Evolutionary conservation across 2,888 invertebrate species (phyloP).

Genomic region (Eupithecia insigniata): DNA sequence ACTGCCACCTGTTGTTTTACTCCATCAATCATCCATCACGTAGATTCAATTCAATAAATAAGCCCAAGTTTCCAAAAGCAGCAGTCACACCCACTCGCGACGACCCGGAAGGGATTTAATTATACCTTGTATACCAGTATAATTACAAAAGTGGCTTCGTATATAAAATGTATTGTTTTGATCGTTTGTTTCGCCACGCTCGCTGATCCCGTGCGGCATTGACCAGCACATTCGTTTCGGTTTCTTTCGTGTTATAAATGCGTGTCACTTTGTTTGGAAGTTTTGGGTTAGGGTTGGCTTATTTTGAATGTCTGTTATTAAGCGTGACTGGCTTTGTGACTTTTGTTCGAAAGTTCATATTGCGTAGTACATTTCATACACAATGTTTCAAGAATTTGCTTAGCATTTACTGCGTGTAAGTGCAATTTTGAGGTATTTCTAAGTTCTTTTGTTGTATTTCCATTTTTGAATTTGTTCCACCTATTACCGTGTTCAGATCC

Average conservation of each 20-base stretch:
- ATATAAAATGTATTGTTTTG: conserved; percentile 46
- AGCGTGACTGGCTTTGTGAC: conserved; percentile 11
- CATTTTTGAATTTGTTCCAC: background rate
- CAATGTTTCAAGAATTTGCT: background rate
- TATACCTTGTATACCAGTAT: conserved; percentile 45
- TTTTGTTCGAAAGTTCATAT: conserved; percentile 15
- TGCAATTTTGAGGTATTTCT: background rate
- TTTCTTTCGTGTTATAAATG: conserved; percentile 47
- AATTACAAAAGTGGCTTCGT: conserved; percentile 44
- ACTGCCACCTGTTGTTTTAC: conserved; percentile 7
- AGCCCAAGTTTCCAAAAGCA: conserved; percentile 70
- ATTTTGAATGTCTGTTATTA: conserved; percentile 23
- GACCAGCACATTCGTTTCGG: conserved; percentile 56
- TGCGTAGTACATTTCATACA: background rate
- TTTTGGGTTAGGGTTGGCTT: conserved; percentile 49
- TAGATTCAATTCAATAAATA: conserved; percentile 24
- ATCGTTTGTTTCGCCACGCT: conserved; percentile 48
- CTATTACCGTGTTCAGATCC: background rate
- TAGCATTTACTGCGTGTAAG: background rate
- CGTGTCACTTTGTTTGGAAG: conserved; percentile 44
- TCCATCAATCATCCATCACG: conserved; percentile 24
- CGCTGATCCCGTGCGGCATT: conserved; percentile 52
- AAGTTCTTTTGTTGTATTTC: background rate
- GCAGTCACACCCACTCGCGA: conserved; percentile 60
- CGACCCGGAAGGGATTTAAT: conserved; percentile 61